Base-by-base conservation (phyloP, 2,888 invertebrate genomes). In the Ornithoptera alexandrae region DNA sequence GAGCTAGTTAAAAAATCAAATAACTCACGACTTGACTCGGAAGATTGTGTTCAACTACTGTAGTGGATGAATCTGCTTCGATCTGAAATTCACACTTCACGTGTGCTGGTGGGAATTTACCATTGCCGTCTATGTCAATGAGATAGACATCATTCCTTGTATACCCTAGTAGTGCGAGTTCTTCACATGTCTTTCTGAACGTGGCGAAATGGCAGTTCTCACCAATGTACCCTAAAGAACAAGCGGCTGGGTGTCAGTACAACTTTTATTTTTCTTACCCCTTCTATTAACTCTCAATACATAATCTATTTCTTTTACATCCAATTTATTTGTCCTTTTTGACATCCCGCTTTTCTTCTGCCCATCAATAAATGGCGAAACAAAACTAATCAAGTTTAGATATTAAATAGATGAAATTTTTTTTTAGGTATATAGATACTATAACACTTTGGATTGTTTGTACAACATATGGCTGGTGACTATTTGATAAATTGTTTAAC, bases 191-290 rank as follows among this genome's bases (percentile, higher is more conserved):
- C 81, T 97, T 96, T 74, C 97, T 95, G 81, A 97, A 97, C 71
- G 96, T 95, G 1, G 98, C 98, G 78, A 98, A 98, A 83, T 98
- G 98, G 79, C 98, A 98, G 81, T 98, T 98, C 81, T 97, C 97
- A 15, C 98, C 98, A 62, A 96, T 96, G 81, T 98, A 98, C 0
- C 97, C 93, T 92, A 72, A 15, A 79, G 76, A 71, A 7, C 5
- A 8, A 53, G 2, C 8, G 7, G n/a, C n/a, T 53, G 46, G 12
- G 4, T 1, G 46, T 46, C 3, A 15, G 15, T 15, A 46, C 12
- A n/a, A n/a, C 53, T 12, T 53, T 53, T 53, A 4, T n/a, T n/a
- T 6, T 53, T n/a, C 6, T 4, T n/a, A 12, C 1, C 12, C 10
- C 4, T 30, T 30, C 30, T 5, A 10, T 46, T 3, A 15, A 4